phyloP scores from a whole-genome alignment of 2,888 invertebrate species.

The Malthinus seriepunctatus region DNA sequence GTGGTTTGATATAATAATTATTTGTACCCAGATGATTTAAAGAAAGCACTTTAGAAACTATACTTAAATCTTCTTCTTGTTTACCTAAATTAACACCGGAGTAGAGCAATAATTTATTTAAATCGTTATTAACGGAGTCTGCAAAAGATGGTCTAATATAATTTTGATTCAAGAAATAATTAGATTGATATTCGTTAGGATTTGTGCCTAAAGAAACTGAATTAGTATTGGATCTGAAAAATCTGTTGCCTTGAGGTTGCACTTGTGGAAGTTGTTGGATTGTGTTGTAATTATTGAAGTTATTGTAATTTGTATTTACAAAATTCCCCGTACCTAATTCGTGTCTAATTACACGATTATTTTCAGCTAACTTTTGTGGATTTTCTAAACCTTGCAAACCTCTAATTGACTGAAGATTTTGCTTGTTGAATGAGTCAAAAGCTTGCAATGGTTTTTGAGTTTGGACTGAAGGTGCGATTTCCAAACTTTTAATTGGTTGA shows the following conservation, averaged over 20 bases:
- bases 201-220: constrained; percentile 21
- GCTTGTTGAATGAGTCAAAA: neutral
- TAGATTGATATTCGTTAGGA: constrained; percentile 12
- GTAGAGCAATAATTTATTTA: constrained; percentile 67
- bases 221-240: constrained; percentile 39
- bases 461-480: neutral
- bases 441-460: neutral
- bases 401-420: constrained; percentile 38
- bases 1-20: constrained; percentile 52
- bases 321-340: constrained; percentile 50
- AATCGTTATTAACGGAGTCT: constrained; percentile 56
- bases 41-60: constrained; percentile 80
- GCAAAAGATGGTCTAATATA: constrained; percentile 33
- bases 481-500: neutral
- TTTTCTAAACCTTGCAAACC: constrained; percentile 17
- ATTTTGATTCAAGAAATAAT: neutral
- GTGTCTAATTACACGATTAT: constrained; percentile 48
- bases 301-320: constrained; percentile 33
- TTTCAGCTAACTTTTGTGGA: constrained; percentile 7
- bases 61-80: constrained; percentile 75
- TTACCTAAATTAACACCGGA: constrained; percentile 64
- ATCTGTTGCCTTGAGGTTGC: constrained; percentile 29
- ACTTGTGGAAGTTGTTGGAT: too few species aligned
- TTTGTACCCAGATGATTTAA: constrained; percentile 67
- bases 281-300: constrained; percentile 15